Percentiles rank a stretch among this genome's conserved stretches.
Evolutionary conservation across 2,888 invertebrate species (phyloP).

Genomic region (Tricholauxania praeusta): DNA sequence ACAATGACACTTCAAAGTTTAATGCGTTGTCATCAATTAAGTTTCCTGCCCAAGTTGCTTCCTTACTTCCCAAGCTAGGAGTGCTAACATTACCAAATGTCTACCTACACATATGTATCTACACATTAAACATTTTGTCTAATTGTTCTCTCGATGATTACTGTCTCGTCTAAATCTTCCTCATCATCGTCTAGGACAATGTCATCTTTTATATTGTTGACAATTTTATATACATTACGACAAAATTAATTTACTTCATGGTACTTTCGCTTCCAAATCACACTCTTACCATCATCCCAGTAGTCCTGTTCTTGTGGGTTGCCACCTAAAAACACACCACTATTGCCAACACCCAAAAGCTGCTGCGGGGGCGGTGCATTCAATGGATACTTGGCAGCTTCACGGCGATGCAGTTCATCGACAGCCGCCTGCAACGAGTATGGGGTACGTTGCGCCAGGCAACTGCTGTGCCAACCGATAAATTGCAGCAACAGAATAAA

Average conservation of each 20-base stretch:
- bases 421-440: constrained; percentile 67
- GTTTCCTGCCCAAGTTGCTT: too few relatives aligned
- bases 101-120: too few relatives aligned
- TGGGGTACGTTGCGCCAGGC: constrained; percentile 53
- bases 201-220: background rate
- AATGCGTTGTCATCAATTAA: background rate
- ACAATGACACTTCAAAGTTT: constrained; percentile 1
- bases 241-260: background rate
- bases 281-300: constrained; percentile 67
- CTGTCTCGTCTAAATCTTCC: background rate
- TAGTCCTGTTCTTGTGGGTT: constrained; percentile 59
- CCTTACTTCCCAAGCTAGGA: too few relatives aligned
- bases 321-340: constrained; percentile 46
- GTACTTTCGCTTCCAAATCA: constrained; percentile 23
- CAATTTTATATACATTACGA: background rate
- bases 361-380: constrained; percentile 56
- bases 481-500: constrained; percentile 45
- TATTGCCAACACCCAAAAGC: constrained; percentile 47
- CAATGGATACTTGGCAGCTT: constrained; percentile 60
- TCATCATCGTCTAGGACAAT: background rate
- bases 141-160: background rate
- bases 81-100: too few relatives aligned
- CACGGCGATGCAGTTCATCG: constrained; percentile 66
- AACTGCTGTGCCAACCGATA: constrained; percentile 34
- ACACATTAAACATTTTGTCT: too few relatives aligned